A percentile compares a stretch with the other conserved stretches of the same genome.
Conservation (phyloP, 2,797 vertebrate species). For the Sebastes itinus region DNA sequence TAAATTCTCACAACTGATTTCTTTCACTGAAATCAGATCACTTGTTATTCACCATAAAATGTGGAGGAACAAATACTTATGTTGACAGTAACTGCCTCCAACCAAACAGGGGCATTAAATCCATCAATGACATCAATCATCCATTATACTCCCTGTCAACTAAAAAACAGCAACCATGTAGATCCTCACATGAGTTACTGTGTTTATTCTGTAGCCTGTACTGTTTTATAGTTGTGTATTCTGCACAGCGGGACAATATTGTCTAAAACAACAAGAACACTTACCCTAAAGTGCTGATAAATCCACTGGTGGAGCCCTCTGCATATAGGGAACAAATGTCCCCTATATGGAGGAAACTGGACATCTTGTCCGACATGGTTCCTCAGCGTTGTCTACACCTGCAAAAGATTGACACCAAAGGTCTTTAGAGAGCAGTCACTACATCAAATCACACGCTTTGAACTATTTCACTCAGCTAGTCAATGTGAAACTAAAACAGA, state of each 20-base stretch:
- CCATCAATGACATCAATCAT: not conserved
- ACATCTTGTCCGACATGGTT: conserved; percentile 99
- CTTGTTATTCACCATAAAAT: not conserved
- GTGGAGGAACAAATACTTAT: not conserved
- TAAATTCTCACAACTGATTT: not conserved
- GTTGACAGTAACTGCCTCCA: not conserved
- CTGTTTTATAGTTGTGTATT: not conserved
- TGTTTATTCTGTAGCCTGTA: not conserved
- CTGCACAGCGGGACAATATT: not conserved
- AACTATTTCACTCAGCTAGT: not conserved
- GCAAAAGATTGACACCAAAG: conserved; percentile 32
- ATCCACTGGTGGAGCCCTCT: conserved; percentile 97
- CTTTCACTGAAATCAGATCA: not conserved
- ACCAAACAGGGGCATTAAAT: not conserved
- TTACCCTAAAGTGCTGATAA: conserved; percentile 99
- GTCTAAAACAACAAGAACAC: conserved; percentile 48
- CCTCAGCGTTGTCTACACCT: conserved; percentile 77
- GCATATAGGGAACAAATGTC: conserved; percentile 99
- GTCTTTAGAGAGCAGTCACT: not conserved
- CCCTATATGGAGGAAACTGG: conserved; percentile 98
- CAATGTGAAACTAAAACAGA: not conserved
- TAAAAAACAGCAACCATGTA: not conserved
- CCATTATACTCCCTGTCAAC: not conserved
- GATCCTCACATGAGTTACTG: not conserved
- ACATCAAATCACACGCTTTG: not conserved